Conservation (phyloP, 2,113 vertebrate genomes). For the Stigmatopora nigra region DNA sequence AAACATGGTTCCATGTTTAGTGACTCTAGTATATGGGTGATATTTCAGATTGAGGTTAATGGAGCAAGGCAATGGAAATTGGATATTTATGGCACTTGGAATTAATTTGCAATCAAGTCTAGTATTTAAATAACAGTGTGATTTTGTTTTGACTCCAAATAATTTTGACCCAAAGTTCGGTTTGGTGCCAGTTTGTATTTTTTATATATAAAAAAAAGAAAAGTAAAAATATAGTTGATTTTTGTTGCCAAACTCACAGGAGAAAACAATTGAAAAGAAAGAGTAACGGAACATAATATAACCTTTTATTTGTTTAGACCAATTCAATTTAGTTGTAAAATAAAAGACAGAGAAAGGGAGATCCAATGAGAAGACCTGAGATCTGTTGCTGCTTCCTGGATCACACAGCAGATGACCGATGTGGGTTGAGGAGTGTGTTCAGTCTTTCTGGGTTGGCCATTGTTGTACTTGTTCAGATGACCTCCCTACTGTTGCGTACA, state of each 20-base stretch:
- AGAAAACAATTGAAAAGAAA: conserved; percentile 24
- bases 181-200: too few species aligned
- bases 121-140: not conserved
- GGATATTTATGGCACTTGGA: not conserved
- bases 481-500: conserved; percentile 86
- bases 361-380: not conserved
- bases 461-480: conserved; percentile 71
- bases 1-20: conserved; percentile 16
- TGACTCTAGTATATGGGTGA: not conserved
- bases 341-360: not conserved
- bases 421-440: conserved; percentile 12
- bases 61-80: not conserved
- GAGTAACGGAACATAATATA: conserved; percentile 18
- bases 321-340: conserved; percentile 12
- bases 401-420: conserved; percentile 3
- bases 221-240: too few species aligned
- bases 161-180: too few species aligned
- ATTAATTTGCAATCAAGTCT: not conserved
- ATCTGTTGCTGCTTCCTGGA: conserved; percentile 14
- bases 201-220: too few species aligned
- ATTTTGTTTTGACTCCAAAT: not conserved
- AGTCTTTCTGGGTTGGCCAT: conserved; percentile 16
- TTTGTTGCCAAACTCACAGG: conserved; percentile 4
- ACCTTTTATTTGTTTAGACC: too few species aligned
- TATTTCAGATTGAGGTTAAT: conserved; percentile 15